phyloP scores from a whole-genome alignment of 2,888 invertebrate species.

The Drosophila anomelani region DNA sequence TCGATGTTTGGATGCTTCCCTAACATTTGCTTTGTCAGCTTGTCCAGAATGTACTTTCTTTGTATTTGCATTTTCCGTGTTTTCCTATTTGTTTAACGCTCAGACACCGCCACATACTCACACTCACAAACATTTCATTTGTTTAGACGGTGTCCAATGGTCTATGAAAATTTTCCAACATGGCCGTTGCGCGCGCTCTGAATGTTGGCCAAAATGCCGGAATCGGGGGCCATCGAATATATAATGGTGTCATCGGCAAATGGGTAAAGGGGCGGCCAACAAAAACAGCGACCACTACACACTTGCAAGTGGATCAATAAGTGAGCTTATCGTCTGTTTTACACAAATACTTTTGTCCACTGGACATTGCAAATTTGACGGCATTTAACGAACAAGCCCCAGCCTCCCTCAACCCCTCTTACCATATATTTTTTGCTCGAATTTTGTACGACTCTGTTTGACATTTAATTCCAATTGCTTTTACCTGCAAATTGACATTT shows the following conservation, averaged over 20 bases:
- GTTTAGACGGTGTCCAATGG: conserved; percentile 77
- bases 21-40: conserved; percentile 9
- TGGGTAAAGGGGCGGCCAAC: not conserved
- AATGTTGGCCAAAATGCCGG: conserved; percentile 56
- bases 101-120: conserved; percentile 13
- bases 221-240: conserved; percentile 27
- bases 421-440: conserved; percentile 6
- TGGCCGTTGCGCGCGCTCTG: conserved; percentile 59
- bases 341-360: conserved; percentile 74
- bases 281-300: conserved; percentile 27
- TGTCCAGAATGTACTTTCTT: conserved; percentile 9
- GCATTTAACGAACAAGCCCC: conserved; percentile 50
- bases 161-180: conserved; percentile 74
- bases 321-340: conserved; percentile 74
- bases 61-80: conserved; percentile 45
- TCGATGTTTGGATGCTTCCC: conserved; percentile 55
- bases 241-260: conserved; percentile 20
- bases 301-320: conserved; percentile 71
- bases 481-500: conserved; percentile 77
- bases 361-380: conserved; percentile 67
- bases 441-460: conserved; percentile 49
- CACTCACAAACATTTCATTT: conserved; percentile 53
- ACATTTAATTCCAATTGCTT: conserved; percentile 77
- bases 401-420: not conserved
- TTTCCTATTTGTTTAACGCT: conserved; percentile 49